phyloP scores from a whole-genome alignment of 2,113 vertebrate genomes.

The Percina caprodes region DNA sequence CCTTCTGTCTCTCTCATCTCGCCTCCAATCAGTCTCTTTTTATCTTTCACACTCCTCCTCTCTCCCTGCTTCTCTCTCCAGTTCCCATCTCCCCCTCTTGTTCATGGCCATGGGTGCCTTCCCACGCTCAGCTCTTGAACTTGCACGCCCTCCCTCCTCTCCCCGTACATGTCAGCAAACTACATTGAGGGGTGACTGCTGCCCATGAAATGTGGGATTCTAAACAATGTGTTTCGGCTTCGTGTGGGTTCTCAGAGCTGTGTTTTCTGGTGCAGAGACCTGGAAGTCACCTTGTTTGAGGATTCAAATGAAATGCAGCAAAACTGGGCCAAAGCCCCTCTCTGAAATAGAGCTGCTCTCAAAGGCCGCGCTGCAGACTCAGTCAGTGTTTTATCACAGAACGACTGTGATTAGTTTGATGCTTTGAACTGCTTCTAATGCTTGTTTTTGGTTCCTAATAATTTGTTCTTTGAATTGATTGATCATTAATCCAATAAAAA shows the following conservation, averaged over 20 bases:
- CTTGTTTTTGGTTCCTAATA: not conserved
- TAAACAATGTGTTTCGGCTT: constrained; percentile 31
- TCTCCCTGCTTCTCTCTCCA: constrained; percentile 39
- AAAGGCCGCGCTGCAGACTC: constrained; percentile 15
- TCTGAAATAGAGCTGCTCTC: constrained; percentile 22
- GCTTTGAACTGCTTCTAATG: constrained; percentile 8
- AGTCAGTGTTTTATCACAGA: constrained; percentile 11
- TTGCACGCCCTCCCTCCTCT: constrained; percentile 46
- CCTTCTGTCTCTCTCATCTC: constrained; percentile 52
- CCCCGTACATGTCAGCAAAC: constrained; percentile 51
- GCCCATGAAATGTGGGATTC: constrained; percentile 44
- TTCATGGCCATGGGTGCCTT: constrained; percentile 69
- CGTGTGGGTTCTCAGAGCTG: not conserved
- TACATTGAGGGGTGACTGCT: constrained; percentile 35
- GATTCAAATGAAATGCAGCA: constrained; percentile 61
- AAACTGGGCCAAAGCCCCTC: constrained; percentile 53
- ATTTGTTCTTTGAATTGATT: not conserved
- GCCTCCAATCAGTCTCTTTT: constrained; percentile 62
- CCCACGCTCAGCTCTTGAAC: constrained; percentile 79
- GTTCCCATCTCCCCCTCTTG: constrained; percentile 62
- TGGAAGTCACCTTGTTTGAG: constrained; percentile 66
- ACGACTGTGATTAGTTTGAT: constrained; percentile 3
- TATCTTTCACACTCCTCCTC: constrained; percentile 60
- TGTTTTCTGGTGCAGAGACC: constrained; percentile 58
- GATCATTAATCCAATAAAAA: constrained; percentile 15